These are phyloP conservation scores for Drosophila albomicans DNA, from an alignment of 1,140 invertebrate genomes.

Conservation along the genomic window DNA sequence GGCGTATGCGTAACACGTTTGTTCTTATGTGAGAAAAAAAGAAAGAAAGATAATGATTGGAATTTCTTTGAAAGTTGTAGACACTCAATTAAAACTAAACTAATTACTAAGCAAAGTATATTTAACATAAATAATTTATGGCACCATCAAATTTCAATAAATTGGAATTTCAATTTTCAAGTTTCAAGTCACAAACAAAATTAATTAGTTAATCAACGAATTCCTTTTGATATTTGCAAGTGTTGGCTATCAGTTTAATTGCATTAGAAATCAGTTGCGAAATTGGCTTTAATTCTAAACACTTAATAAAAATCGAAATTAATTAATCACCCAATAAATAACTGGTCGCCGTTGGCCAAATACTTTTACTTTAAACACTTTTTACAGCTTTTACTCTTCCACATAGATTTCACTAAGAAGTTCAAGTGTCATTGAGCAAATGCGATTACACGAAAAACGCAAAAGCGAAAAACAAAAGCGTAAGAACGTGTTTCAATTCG, in stretches of 20 bases:
- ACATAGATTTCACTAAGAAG: slow-evolving; percentile 12
- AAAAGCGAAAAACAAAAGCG: neutral
- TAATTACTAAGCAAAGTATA: too few relatives aligned
- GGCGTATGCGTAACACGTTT: slow-evolving; percentile 30
- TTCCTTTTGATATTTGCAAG: neutral
- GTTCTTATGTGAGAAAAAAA: neutral
- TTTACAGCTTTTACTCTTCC: neutral
- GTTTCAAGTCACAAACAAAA: neutral
- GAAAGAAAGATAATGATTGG: too few relatives aligned
- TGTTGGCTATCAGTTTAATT: neutral
- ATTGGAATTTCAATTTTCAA: too few relatives aligned
- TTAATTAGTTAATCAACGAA: neutral
- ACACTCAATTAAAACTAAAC: too few relatives aligned
- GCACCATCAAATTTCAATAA: too few relatives aligned
- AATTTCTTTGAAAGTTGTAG: too few relatives aligned
- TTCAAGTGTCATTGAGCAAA: slow-evolving; percentile 39
- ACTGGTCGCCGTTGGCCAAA: neutral
- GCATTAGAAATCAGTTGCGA: neutral
- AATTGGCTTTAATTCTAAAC: neutral
- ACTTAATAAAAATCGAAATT: neutral
- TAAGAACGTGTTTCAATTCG: slow-evolving; percentile 45
- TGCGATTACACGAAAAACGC: slow-evolving; percentile 16
- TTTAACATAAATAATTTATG: too few relatives aligned
- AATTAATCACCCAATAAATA: neutral
- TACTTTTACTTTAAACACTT: slow-evolving; percentile 6